These are phyloP conservation scores for Portunus trituberculatus DNA, from an alignment of 1,140 invertebrate genomes.

Conservation along the genomic window DNA sequence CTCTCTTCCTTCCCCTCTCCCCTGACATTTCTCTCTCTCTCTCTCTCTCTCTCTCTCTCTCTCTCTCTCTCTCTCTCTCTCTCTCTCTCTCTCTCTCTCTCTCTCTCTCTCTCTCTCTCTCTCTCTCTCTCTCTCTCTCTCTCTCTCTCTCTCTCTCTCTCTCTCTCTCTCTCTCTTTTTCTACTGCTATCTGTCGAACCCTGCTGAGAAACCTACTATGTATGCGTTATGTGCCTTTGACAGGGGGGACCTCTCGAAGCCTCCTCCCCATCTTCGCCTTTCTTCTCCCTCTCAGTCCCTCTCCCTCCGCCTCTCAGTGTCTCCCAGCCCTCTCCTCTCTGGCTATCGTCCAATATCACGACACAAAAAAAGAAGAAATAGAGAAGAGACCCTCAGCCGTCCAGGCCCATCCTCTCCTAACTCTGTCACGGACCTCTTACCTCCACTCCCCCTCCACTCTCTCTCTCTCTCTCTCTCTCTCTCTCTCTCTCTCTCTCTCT, in stretches of 20 bases:
- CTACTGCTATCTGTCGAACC: background rate
- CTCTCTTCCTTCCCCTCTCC: too few relatives aligned
- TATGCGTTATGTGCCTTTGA: too few relatives aligned
- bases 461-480: background rate
- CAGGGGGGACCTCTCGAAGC: too few relatives aligned
- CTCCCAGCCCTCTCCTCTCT: background rate
- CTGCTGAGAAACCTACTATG: background rate
- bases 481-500: conserved; percentile 14
- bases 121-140: background rate
- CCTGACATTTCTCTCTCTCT: background rate
- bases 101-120: too few relatives aligned
- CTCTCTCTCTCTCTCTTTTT: background rate
- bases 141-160: background rate
- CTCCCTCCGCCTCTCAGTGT: background rate
- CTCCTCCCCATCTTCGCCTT: background rate
- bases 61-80: background rate
- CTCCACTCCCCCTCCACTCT: background rate
- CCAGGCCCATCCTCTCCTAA: background rate
- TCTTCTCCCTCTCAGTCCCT: background rate
- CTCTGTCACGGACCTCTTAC: background rate
- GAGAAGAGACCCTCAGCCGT: background rate
- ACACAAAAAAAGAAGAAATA: too few relatives aligned
- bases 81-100: background rate
- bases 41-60: conserved; percentile 34
- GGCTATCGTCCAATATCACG: too few relatives aligned